Evolutionary conservation across 2,888 invertebrate genomes (phyloP).

Genomic region (Sympetrum striolatum): DNA sequence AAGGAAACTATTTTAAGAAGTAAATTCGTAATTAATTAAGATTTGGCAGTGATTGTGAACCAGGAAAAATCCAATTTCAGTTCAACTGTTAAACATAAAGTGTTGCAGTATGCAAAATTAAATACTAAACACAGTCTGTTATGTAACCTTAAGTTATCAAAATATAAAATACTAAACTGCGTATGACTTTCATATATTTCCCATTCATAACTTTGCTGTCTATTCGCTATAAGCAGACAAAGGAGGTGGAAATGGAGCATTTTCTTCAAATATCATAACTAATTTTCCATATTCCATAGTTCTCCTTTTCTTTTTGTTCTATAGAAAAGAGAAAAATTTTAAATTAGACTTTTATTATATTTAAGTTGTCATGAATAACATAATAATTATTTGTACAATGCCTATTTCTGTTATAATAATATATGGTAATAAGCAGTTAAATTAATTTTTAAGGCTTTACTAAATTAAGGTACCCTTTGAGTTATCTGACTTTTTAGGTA

Average conservation of each 20-base stretch:
- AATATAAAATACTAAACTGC: background rate
- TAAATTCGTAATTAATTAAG: background rate
- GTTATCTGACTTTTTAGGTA: no score
- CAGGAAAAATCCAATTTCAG: background rate
- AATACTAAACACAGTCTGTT: background rate
- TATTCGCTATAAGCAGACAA: background rate
- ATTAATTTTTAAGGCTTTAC: no score
- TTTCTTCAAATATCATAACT: slow-evolving; percentile 74
- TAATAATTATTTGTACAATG: no score
- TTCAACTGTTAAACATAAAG: background rate
- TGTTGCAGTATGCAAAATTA: background rate
- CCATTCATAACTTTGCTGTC: background rate
- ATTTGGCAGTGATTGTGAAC: background rate
- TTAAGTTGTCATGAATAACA: no score
- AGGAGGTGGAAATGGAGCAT: slow-evolving; percentile 70
- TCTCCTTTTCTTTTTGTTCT: slow-evolving; percentile 57
- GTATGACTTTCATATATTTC: background rate
- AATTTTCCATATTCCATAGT: slow-evolving; percentile 65
- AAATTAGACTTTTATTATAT: background rate
- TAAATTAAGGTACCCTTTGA: no score
- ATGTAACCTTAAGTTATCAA: background rate
- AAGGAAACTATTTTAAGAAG: background rate
- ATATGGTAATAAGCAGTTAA: no score
- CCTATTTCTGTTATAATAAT: no score
- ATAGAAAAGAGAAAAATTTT: background rate